Evolutionary conservation across 2,888 invertebrate species (phyloP).

Genomic region (Dynastes tityus): DNA sequence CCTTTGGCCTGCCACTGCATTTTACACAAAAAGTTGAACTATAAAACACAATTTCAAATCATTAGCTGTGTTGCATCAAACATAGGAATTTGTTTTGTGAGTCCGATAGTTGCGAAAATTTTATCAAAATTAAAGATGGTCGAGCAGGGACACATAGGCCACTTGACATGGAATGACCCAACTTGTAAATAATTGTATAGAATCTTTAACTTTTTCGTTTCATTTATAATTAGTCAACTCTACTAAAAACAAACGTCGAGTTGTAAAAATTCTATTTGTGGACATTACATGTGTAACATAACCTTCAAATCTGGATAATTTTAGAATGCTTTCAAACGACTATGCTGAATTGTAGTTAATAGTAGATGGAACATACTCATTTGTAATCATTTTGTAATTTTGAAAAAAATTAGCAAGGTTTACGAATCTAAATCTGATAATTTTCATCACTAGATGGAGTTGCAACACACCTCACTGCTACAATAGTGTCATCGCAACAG

Average conservation of each 20-base stretch:
- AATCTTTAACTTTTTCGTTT: constrained; percentile 25
- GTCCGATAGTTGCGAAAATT: too few relatives aligned
- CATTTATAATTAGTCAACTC: not conserved
- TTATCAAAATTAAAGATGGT: too few relatives aligned
- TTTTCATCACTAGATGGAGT: not conserved
- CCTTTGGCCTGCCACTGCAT: too few relatives aligned
- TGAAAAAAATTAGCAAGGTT: not conserved
- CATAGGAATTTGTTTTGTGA: too few relatives aligned
- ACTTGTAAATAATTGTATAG: constrained; percentile 43
- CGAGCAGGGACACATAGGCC: too few relatives aligned
- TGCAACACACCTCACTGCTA: not conserved
- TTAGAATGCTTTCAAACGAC: constrained; percentile 2
- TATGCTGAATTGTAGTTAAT: not conserved
- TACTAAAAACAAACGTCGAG: not conserved
- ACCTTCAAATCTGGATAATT: not conserved
- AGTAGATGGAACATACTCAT: too few relatives aligned
- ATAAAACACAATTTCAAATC: too few relatives aligned
- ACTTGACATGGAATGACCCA: too few relatives aligned
- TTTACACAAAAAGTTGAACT: too few relatives aligned
- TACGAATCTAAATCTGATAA: not conserved
- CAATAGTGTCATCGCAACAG: not conserved
- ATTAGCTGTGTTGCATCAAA: too few relatives aligned
- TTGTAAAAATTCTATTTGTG: not conserved
- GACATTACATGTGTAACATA: constrained; percentile 44
- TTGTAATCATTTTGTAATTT: not conserved